Evolutionary conservation across 1,140 invertebrate genomes (phyloP).

Genomic region (Papilio polyxenes): DNA sequence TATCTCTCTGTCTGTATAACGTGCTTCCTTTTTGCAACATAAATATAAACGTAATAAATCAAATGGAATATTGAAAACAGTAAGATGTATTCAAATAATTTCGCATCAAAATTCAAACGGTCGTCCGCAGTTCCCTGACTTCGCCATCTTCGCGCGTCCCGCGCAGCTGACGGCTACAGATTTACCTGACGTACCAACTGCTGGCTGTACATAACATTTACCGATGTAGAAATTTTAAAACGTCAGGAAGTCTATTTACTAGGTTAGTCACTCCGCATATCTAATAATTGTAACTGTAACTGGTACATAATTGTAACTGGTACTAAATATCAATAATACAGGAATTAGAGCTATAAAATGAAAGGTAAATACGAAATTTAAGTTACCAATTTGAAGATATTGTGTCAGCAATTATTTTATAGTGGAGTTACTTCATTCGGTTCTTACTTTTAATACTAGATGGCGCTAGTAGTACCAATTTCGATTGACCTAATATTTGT

Average conservation of each 20-base stretch:
- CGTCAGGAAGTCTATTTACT: neutral
- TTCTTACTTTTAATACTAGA: neutral
- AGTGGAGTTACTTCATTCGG: neutral
- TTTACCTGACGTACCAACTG: constrained; percentile 34
- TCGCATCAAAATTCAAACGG: constrained; percentile 43
- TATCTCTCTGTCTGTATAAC: too few relatives aligned
- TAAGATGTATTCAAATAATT: constrained; percentile 49
- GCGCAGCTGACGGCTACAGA: constrained; percentile 41
- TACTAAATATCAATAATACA: neutral
- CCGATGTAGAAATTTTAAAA: neutral
- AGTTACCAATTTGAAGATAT: neutral
- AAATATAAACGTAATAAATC: neutral
- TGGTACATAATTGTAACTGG: too few relatives aligned
- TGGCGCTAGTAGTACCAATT: neutral
- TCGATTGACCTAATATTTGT: neutral
- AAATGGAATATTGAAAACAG: constrained; percentile 47
- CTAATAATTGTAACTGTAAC: too few relatives aligned
- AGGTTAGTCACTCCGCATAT: neutral
- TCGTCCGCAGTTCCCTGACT: neutral
- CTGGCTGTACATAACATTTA: neutral
- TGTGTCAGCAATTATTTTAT: neutral
- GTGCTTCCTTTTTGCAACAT: neutral
- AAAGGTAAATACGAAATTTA: neutral
- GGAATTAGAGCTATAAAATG: neutral
- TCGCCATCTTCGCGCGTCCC: neutral